Percentiles rank a stretch among this genome's conserved stretches.
Evolutionary conservation across 2,888 invertebrate genomes (phyloP).

Genomic region (Euzetes globulus): DNA sequence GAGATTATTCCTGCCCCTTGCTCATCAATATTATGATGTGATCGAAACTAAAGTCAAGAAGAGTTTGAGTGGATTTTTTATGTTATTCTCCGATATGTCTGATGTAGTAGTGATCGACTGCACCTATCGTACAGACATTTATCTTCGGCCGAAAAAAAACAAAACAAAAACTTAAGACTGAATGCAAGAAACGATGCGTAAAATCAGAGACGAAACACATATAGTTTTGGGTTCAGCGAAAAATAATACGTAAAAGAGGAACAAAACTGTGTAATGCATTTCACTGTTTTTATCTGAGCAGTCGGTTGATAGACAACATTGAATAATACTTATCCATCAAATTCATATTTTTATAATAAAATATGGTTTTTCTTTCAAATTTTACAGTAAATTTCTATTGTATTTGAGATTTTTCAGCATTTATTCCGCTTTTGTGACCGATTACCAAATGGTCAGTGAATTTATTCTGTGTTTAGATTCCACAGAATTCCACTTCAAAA

Average conservation of each 20-base stretch:
- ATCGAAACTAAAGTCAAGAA: too few species aligned
- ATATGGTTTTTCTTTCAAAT: too few species aligned
- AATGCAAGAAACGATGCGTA: conserved; percentile 21
- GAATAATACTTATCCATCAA: too few species aligned
- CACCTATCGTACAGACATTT: conserved; percentile 20
- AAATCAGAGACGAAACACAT: conserved; percentile 11
- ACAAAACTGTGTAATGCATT: neutral
- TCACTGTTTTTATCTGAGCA: neutral
- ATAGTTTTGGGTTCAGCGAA: neutral
- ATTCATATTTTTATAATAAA: too few species aligned
- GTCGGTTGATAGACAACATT: neutral
- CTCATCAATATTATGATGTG: too few species aligned
- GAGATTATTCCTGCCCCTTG: too few species aligned
- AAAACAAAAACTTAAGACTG: neutral
- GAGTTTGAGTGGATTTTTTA: too few species aligned
- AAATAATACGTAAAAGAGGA: neutral
- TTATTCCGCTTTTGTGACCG: conserved; percentile 21
- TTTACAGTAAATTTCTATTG: neutral
- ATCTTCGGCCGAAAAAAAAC: conserved; percentile 13
- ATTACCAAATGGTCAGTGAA: neutral
- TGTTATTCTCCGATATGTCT: neutral
- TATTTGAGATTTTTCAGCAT: neutral
- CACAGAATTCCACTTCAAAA: neutral
- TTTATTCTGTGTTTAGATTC: neutral
- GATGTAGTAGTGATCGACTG: conserved; percentile 22